Conservation (phyloP, 92 coral and sea anemone species). For the Bergia sp. region DNA sequence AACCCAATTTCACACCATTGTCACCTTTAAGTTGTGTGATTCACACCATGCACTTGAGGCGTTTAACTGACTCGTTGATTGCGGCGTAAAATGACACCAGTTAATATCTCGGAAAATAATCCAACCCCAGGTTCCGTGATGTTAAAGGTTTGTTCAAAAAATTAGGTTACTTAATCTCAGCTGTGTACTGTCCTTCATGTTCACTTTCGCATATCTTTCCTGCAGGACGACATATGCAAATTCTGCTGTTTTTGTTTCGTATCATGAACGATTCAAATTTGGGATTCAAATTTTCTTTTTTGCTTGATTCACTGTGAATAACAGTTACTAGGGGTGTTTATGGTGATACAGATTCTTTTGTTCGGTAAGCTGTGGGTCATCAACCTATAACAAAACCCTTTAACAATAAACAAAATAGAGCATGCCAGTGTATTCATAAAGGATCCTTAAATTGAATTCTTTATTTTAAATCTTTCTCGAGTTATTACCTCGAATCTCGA, state of each 20-base stretch:
- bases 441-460: background rate
- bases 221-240: constrained; percentile 33
- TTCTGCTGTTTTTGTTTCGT: constrained; percentile 17
- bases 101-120: background rate
- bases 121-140: background rate
- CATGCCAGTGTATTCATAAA: background rate
- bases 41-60: background rate
- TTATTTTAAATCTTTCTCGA: background rate
- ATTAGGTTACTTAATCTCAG: background rate
- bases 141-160: background rate
- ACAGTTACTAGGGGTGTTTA: background rate
- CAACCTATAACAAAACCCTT: background rate
- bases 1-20: background rate
- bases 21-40: no score
- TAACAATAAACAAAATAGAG: background rate
- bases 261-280: constrained; percentile 15
- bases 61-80: background rate
- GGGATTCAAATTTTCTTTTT: constrained; percentile 37
- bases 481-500: background rate
- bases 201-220: constrained; percentile 25
- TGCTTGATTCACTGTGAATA: constrained; percentile 5
- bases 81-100: background rate
- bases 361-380: background rate
- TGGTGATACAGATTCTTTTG: background rate
- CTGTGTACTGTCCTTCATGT: background rate